Evolutionary conservation across 2,113 vertebrate species (phyloP).

Genomic region (Coptodon bakossiorum): DNA sequence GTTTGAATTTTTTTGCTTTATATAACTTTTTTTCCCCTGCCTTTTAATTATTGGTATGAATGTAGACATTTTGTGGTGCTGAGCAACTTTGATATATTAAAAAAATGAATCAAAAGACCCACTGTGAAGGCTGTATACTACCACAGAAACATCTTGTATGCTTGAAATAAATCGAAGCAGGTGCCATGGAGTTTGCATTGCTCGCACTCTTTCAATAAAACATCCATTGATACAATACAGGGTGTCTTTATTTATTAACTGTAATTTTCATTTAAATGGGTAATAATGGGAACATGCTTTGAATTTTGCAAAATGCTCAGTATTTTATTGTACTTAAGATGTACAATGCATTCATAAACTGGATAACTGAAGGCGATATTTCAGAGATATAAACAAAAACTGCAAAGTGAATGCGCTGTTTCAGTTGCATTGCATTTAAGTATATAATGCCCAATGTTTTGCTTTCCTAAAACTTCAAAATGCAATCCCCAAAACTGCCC

Average conservation of each 20-base stretch:
- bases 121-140: neutral
- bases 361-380: neutral
- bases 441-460: constrained; percentile 11
- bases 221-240: neutral
- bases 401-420: neutral
- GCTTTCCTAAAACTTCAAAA: neutral
- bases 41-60: neutral
- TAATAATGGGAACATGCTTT: neutral
- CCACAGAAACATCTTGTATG: neutral
- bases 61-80: constrained; percentile 34
- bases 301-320: constrained; percentile 7
- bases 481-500: neutral
- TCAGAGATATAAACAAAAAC: neutral
- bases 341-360: neutral
- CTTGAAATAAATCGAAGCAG: neutral
- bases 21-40: neutral
- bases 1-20: neutral
- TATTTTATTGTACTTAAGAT: constrained; percentile 18
- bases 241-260: neutral
- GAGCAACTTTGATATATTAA: neutral
- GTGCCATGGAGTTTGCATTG: constrained; percentile 1
- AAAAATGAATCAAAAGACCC: neutral
- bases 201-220: constrained; percentile 39
- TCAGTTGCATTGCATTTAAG: neutral
- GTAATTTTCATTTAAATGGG: neutral